phyloP scores from a whole-genome alignment of 2,113 vertebrate genomes.

The Pseudorhombus dupliciocellatus region DNA sequence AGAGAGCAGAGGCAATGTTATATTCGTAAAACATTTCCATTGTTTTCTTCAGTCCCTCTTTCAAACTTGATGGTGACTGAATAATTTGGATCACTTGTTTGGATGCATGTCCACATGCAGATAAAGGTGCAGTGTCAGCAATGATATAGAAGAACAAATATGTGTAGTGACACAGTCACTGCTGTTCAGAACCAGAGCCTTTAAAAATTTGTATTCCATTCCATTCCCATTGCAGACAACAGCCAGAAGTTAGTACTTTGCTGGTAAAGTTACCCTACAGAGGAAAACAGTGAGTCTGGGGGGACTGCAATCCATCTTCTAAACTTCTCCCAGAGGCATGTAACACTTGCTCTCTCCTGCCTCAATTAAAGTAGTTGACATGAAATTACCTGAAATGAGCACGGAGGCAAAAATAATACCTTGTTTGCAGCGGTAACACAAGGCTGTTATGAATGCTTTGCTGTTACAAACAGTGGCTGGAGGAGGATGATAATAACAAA shows the following conservation, averaged over 20 bases:
- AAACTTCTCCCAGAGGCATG: neutral
- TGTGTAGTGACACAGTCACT: too few relatives aligned
- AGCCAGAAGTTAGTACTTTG: too few relatives aligned
- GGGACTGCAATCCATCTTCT: neutral
- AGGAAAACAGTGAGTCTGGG: too few relatives aligned
- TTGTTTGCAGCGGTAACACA: neutral
- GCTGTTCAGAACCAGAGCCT: too few relatives aligned
- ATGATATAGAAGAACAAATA: too few relatives aligned
- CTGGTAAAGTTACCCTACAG: too few relatives aligned
- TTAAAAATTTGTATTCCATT: too few relatives aligned
- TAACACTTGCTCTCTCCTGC: neutral
- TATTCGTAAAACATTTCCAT: too few relatives aligned
- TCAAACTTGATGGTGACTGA: too few relatives aligned
- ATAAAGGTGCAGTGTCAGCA: neutral
- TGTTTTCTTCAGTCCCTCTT: too few relatives aligned
- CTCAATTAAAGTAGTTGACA: conserved; percentile 12
- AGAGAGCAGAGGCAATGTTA: too few relatives aligned
- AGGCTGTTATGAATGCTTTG: conserved; percentile 20
- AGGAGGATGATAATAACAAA: conserved; percentile 39
- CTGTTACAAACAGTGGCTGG: conserved; percentile 36
- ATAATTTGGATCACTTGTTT: too few relatives aligned
- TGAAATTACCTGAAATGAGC: neutral
- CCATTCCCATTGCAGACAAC: neutral
- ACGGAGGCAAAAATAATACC: conserved; percentile 1
- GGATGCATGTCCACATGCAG: neutral